A percentile compares a stretch with the other conserved stretches of the same genome.
phyloP scores from a whole-genome alignment of 30 jellyfish, hydroid and myxozoan genomes.

The Turritopsis dohrnii region DNA sequence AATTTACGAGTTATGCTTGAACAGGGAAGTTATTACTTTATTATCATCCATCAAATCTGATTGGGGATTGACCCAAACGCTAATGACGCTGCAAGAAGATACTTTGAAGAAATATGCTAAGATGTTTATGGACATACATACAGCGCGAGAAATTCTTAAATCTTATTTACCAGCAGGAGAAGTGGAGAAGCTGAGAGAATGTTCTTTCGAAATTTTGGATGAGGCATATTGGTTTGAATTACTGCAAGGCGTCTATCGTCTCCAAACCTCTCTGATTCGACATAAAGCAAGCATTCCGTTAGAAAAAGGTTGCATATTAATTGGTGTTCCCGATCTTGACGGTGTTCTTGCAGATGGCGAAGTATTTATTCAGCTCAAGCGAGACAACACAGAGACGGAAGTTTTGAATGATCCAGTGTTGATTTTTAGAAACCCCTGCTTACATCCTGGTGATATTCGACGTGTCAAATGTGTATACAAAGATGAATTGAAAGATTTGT shows the following conservation, averaged over 20 bases:
- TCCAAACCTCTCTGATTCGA: slow-evolving; percentile 37
- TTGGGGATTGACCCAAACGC: slow-evolving; percentile 34
- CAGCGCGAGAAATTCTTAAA: slow-evolving; percentile 45
- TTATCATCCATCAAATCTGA: slow-evolving; percentile 39
- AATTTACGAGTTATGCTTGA: slow-evolving; percentile 33
- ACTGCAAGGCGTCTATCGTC: slow-evolving; percentile 54
- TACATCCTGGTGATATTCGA: slow-evolving; percentile 83
- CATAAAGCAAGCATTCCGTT: slow-evolving; percentile 51
- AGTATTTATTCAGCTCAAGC: slow-evolving; percentile 40
- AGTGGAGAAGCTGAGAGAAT: slow-evolving; percentile 23
- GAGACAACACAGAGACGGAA: slow-evolving; percentile 2
- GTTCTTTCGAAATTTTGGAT: slow-evolving; percentile 42
- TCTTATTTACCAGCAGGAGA: slow-evolving; percentile 35
- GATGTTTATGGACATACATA: slow-evolving; percentile 31
- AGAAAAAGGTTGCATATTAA: slow-evolving; percentile 49
- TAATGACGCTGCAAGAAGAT: slow-evolving; percentile 45
- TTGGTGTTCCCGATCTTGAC: slow-evolving; percentile 72
- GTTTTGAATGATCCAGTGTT: slow-evolving; percentile 43
- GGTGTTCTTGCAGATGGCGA: slow-evolving; percentile 56
- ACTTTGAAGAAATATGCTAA: slow-evolving; percentile 50
- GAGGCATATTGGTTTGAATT: slow-evolving; percentile 68
- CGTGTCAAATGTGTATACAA: slow-evolving; percentile 56
- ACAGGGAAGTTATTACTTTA: slow-evolving; percentile 70
- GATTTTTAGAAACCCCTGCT: slow-evolving; percentile 69
- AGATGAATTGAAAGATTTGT: slow-evolving; percentile 21